phyloP scores from a whole-genome alignment of 2,113 vertebrate genomes.

The Pteropus alecto region DNA sequence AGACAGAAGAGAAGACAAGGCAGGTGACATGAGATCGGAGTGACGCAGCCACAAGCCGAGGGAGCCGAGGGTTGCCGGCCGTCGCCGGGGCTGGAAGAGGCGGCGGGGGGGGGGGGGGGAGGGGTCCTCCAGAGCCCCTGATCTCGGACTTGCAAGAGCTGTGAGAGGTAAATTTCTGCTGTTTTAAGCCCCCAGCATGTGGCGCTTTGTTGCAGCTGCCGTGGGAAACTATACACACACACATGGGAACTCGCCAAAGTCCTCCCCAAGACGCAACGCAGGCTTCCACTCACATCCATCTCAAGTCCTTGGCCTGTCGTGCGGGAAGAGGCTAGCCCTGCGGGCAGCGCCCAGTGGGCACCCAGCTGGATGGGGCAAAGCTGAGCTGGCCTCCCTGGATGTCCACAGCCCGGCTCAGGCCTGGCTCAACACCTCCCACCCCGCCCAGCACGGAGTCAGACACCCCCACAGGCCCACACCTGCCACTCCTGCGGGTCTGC shows the following conservation, averaged over 20 bases:
- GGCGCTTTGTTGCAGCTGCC: too few relatives aligned
- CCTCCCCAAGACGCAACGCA: background rate
- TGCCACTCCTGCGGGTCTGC: too few relatives aligned
- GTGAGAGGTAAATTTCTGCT: background rate
- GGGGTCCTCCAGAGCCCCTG: background rate
- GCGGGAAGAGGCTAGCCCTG: fast-evolving
- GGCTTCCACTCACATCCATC: too few relatives aligned
- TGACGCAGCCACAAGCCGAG: fast-evolving
- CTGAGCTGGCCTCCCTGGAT: background rate
- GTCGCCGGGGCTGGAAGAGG: background rate
- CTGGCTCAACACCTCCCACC: fast-evolving
- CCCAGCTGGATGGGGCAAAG: fast-evolving
- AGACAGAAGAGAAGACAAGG: background rate
- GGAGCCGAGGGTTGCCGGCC: fast-evolving
- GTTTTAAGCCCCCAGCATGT: background rate
- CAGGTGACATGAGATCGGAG: too few relatives aligned
- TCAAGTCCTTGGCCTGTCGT: too few relatives aligned
- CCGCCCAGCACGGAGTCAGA: fast-evolving
- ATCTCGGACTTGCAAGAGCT: too few relatives aligned
- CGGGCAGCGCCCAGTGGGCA: background rate
- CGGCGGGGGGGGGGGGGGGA: too few relatives aligned
- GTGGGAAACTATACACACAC: background rate
- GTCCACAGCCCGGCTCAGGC: background rate
- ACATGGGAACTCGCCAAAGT: fast-evolving
- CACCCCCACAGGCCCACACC: background rate